phyloP scores from a whole-genome alignment of 2,888 invertebrate genomes.

The Conistra vaccinii region DNA sequence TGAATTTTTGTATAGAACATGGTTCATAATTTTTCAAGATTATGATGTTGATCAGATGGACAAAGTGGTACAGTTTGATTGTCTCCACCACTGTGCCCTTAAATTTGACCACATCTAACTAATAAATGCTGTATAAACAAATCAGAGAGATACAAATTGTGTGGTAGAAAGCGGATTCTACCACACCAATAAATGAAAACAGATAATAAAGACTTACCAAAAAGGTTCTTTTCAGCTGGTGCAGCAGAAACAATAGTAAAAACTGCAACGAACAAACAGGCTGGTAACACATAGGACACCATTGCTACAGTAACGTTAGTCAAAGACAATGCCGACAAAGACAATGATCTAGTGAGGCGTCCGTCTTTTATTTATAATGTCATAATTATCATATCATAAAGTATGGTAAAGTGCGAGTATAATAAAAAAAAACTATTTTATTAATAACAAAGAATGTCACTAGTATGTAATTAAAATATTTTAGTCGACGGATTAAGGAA shows the following conservation, averaged over 20 bases:
- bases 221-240: conserved; percentile 28
- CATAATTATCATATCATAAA: not conserved
- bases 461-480: conserved; percentile 7
- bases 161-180: not conserved
- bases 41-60: too few relatives aligned
- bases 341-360: not conserved
- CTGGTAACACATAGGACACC: conserved; percentile 17
- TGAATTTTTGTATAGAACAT: too few relatives aligned
- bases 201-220: not conserved
- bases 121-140: not conserved
- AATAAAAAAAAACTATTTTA: not conserved
- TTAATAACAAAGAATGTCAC: conserved; percentile 6
- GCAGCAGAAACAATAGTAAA: conserved; percentile 22
- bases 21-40: too few relatives aligned
- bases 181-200: not conserved
- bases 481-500: not conserved
- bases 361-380: conserved; percentile 22
- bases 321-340: not conserved
- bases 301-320: conserved; percentile 10
- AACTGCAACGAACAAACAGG: conserved; percentile 21
- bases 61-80: too few relatives aligned
- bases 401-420: not conserved
- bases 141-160: not conserved
- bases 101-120: not conserved
- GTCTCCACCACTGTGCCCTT: too few relatives aligned